phyloP scores from a whole-genome alignment of 2,888 invertebrate genomes.

The Hemaris fuciformis region DNA sequence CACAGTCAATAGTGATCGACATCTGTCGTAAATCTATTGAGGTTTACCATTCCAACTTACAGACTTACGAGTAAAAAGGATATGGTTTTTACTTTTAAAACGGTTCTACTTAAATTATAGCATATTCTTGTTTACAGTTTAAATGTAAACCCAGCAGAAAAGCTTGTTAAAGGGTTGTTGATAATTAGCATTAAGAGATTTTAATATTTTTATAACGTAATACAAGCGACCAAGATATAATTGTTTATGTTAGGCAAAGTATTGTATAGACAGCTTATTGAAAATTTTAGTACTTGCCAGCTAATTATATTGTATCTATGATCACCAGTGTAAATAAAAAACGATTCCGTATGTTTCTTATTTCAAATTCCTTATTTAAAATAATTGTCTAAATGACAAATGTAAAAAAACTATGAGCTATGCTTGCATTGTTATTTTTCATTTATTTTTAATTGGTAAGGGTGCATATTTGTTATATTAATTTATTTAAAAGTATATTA shows the following conservation, averaged over 20 bases:
- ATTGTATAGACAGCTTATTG: conserved; percentile 9
- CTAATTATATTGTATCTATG: neutral
- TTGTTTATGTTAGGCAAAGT: conserved; percentile 29
- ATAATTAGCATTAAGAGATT: conserved; percentile 54
- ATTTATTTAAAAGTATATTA: neutral
- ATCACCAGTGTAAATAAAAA: neutral
- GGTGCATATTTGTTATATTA: neutral
- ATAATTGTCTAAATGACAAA: too few relatives aligned
- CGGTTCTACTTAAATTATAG: neutral
- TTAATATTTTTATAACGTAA: conserved; percentile 69
- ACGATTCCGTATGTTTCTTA: neutral
- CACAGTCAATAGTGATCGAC: too few relatives aligned
- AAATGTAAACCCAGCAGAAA: conserved; percentile 6
- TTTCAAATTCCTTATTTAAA: neutral
- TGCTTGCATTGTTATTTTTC: neutral
- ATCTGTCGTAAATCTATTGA: too few relatives aligned
- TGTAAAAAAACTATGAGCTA: too few relatives aligned
- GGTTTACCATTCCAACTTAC: too few relatives aligned
- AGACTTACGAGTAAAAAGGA: too few relatives aligned
- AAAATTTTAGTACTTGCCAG: conserved; percentile 10
- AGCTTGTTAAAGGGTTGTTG: conserved; percentile 52
- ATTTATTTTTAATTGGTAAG: too few relatives aligned
- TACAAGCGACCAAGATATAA: conserved; percentile 60
- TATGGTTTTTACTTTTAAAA: too few relatives aligned
- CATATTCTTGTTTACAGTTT: neutral